These are phyloP conservation scores for Fabriciana adippe DNA, from an alignment of 2,888 invertebrate genomes.

Conservation along the genomic window DNA sequence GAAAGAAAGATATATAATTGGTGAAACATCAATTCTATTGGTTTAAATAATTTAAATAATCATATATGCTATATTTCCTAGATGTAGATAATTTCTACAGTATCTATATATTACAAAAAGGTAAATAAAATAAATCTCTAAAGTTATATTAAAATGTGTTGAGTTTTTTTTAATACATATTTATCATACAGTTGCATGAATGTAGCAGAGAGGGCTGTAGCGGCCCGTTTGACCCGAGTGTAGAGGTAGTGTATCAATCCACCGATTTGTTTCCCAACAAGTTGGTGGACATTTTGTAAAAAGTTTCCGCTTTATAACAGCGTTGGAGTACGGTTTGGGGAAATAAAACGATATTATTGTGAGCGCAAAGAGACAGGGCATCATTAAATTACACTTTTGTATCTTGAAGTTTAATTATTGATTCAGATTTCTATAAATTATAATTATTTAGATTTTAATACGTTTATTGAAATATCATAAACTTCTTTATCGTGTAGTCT, in stretches of 20 bases:
- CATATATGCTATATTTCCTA: background rate
- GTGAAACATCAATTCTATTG: background rate
- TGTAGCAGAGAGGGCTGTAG: slow-evolving; percentile 9
- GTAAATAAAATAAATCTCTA: background rate
- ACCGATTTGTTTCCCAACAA: slow-evolving; percentile 37
- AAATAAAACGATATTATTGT: slow-evolving; percentile 43
- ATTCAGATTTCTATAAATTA: slow-evolving; percentile 26
- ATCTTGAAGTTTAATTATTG: slow-evolving; percentile 33
- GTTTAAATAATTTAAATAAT: background rate
- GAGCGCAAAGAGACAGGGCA: slow-evolving; percentile 38
- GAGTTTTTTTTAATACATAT: slow-evolving; percentile 8
- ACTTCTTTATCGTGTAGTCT: no score
- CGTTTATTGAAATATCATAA: no score
- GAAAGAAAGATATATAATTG: background rate
- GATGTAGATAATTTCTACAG: background rate
- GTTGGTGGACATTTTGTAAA: slow-evolving; percentile 32
- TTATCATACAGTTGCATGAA: slow-evolving; percentile 8
- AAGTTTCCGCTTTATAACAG: slow-evolving; percentile 40
- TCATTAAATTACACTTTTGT: slow-evolving; percentile 39
- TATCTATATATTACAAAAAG: background rate
- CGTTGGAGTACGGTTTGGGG: slow-evolving; percentile 40
- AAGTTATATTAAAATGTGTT: slow-evolving; percentile 11
- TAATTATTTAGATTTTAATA: background rate
- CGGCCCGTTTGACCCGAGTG: slow-evolving; percentile 22
- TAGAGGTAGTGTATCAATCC: slow-evolving; percentile 29